Base-by-base conservation (phyloP, 2,113 vertebrate genomes). In the Phylloscopus trochilus region DNA sequence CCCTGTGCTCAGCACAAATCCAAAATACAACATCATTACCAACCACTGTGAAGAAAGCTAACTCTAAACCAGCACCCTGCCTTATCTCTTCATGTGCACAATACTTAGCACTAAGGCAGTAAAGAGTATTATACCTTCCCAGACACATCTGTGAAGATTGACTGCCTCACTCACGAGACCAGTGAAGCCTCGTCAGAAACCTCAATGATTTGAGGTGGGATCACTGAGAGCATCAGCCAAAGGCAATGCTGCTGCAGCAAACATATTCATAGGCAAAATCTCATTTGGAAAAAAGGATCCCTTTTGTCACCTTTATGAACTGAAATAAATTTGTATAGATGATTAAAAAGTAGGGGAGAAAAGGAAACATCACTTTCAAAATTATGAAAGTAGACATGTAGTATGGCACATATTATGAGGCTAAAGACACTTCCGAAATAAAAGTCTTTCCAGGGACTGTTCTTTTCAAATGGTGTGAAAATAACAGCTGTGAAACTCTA, bases 191-290 rank as follows among this genome's bases (percentile, higher is more conserved):
- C 35, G 18, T 30, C 22, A 83, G 49, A 75, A 91, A 89, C 8
- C 27, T 37, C 67, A 66, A 0, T 0, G 0, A 15, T 73, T 39
- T 73, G 20, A 82, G 15, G 43, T 52, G 37, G 22, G 26, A 41
- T 31, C 23, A 27, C 23, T 15, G 26, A 47, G 6, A 63, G 10
- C 47, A 55, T 31, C 49, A 52, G 28, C 11, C 15, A 75, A 76
- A 87, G n/a, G 22, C 20, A 49, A 33, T 5, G 15, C 4, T 89
- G 18, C 6, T 37, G 9, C 66, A 60, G n/a, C 21, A 88, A 66
- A 13, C 3, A 22, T 39, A 47, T 60, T 64, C 31, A 33, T 10
- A 13, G 21, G 18, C 10, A 94, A 79, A 89, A 43, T 0, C 2
- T 41, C 17, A 27, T 66, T 55, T 23, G 51, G 43, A 20, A 39